These are phyloP conservation scores for Sogatella furcifera DNA, from an alignment of 1,140 invertebrate genomes.

Conservation along the genomic window DNA sequence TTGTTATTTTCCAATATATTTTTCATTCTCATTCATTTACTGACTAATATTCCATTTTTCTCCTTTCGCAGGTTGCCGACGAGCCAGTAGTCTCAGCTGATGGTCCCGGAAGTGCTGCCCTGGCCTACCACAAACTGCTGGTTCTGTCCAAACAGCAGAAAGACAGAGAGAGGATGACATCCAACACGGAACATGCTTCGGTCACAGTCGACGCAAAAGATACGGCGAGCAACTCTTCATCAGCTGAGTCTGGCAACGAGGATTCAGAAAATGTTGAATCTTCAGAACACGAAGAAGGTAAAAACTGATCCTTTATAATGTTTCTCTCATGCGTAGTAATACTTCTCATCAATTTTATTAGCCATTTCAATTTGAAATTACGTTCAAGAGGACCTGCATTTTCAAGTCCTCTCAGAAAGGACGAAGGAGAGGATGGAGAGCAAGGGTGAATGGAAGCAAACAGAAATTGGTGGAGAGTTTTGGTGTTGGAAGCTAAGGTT, in stretches of 20 bases:
- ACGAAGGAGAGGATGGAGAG: too few species aligned
- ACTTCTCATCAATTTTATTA: too few species aligned
- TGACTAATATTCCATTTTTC: too few species aligned
- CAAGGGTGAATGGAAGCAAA: too few species aligned
- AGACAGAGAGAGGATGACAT: background rate
- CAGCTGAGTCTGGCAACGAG: background rate
- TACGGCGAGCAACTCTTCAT: background rate
- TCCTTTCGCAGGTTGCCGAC: background rate
- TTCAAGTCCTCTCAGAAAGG: too few species aligned
- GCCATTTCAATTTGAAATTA: too few species aligned
- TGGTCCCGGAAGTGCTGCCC: constrained; percentile 12
- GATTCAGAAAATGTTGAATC: constrained; percentile 5
- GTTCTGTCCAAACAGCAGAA: constrained; percentile 3
- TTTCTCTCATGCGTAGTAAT: too few species aligned
- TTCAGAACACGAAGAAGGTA: constrained; percentile 7
- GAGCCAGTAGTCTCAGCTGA: constrained; percentile 2
- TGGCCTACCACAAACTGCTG: constrained; percentile 16
- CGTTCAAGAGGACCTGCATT: too few species aligned
- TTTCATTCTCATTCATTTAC: too few species aligned
- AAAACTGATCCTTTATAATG: background rate
- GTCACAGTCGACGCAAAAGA: constrained; percentile 9
- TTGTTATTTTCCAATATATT: too few species aligned
- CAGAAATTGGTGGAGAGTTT: too few species aligned
- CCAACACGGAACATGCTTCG: background rate
- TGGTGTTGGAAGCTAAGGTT: too few species aligned